These are phyloP conservation scores for Tinamus major DNA, from an alignment of 2,797 vertebrate genomes.

Conservation along the genomic window DNA sequence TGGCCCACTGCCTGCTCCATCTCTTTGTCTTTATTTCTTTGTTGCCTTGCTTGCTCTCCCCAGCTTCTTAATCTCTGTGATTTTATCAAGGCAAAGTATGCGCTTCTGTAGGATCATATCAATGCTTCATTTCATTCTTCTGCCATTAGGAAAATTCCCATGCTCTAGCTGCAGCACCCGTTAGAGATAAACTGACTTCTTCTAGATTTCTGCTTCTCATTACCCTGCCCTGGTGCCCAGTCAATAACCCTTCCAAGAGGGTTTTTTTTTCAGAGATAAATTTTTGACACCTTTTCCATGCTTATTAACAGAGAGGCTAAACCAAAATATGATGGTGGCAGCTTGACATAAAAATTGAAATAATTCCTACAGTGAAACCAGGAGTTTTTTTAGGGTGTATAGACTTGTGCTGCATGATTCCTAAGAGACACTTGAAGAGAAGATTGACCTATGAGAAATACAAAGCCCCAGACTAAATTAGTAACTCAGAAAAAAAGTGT, in stretches of 20 bases:
- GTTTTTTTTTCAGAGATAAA: neutral
- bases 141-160: slow-evolving; percentile 55
- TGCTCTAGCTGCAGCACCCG: neutral
- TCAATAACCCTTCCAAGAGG: neutral
- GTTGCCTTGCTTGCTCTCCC: neutral
- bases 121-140: slow-evolving; percentile 54
- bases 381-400: neutral
- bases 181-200: slow-evolving; percentile 4
- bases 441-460: neutral
- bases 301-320: slow-evolving; percentile 24
- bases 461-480: neutral
- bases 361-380: neutral
- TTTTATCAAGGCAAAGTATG: slow-evolving; percentile 61
- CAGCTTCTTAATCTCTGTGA: slow-evolving; percentile 45
- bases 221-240: neutral
- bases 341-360: neutral
- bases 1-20: slow-evolving; percentile 24
- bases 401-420: neutral
- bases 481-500: neutral
- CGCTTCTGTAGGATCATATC: slow-evolving; percentile 1
- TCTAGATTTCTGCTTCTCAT: neutral
- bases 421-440: neutral
- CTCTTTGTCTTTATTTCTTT: slow-evolving; percentile 39
- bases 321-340: neutral
- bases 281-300: neutral